Conservation (phyloP, 2,113 vertebrate genomes). For the Terrapene triunguis region DNA sequence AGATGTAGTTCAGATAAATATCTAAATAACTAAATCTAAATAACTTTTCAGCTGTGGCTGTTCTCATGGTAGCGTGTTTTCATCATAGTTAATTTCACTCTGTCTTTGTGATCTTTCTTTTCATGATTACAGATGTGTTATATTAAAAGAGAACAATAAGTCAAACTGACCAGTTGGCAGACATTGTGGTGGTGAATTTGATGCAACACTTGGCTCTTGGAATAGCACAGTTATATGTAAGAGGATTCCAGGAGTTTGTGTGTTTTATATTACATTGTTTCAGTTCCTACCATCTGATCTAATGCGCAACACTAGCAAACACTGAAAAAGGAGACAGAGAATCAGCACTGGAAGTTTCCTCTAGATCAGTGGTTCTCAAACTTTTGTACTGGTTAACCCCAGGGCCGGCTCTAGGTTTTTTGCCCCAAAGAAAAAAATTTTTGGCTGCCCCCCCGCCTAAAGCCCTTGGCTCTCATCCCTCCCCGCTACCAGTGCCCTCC, state of each 20-base stretch:
- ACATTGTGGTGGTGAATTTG: not conserved
- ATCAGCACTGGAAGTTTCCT: not conserved
- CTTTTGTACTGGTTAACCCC: no score
- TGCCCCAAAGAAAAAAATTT: no score
- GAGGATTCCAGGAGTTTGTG: not conserved
- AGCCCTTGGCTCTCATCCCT: no score
- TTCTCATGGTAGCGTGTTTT: not conserved
- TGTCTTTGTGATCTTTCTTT: slow-evolving; percentile 31
- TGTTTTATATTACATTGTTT: not conserved
- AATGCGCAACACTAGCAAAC: slow-evolving; percentile 36
- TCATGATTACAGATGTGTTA: slow-evolving; percentile 31
- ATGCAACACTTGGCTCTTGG: slow-evolving; percentile 49
- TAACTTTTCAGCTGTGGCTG: not conserved
- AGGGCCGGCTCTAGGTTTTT: no score
- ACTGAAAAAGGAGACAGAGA: slow-evolving; percentile 12
- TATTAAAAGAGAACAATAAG: slow-evolving; percentile 20
- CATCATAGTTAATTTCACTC: slow-evolving; percentile 42
- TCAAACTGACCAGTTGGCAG: slow-evolving; percentile 55
- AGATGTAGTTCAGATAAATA: not conserved
- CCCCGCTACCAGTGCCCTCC: no score
- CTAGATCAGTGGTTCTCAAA: not conserved
- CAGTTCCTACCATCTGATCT: slow-evolving; percentile 50
- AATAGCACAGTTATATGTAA: slow-evolving; percentile 21
- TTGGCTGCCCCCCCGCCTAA: no score
- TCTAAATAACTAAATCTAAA: not conserved